Percentiles rank a stretch among this genome's conserved stretches.
Evolutionary conservation across 2,888 invertebrate genomes (phyloP).

Genomic region (Ramazzottius varieornatus): DNA sequence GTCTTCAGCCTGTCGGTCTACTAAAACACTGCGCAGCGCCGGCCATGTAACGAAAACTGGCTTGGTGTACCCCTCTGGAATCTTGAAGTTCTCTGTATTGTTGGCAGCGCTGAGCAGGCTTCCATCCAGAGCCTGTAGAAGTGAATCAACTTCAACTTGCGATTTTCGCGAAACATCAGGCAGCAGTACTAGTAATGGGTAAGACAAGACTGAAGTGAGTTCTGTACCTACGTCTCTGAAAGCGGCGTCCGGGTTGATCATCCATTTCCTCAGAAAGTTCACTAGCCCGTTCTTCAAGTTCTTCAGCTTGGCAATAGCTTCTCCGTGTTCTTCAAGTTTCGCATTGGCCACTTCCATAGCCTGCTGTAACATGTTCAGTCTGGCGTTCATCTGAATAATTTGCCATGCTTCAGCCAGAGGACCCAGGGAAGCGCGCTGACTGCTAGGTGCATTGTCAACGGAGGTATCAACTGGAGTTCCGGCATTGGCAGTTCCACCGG

Average conservation of each 20-base stretch:
- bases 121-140: not conserved
- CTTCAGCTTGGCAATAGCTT: not conserved
- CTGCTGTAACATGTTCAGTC: not conserved
- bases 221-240: not conserved
- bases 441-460: no score
- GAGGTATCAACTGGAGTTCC: not conserved
- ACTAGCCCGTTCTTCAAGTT: not conserved
- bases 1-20: not conserved
- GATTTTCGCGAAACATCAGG: not conserved
- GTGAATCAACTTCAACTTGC: no score
- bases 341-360: not conserved
- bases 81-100: not conserved
- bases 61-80: not conserved
- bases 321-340: not conserved
- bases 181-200: not conserved
- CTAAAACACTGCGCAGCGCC: not conserved
- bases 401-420: not conserved
- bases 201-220: not conserved
- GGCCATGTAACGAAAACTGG: not conserved
- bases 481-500: not conserved
- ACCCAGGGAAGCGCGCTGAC: no score
- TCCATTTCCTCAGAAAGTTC: not conserved
- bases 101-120: not conserved
- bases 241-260: not conserved
- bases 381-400: not conserved